Evolutionary conservation across 2,113 vertebrate genomes (phyloP), one percentile per base, ranked within the genome.

Genomic region (Anolis sagrei): DNA sequence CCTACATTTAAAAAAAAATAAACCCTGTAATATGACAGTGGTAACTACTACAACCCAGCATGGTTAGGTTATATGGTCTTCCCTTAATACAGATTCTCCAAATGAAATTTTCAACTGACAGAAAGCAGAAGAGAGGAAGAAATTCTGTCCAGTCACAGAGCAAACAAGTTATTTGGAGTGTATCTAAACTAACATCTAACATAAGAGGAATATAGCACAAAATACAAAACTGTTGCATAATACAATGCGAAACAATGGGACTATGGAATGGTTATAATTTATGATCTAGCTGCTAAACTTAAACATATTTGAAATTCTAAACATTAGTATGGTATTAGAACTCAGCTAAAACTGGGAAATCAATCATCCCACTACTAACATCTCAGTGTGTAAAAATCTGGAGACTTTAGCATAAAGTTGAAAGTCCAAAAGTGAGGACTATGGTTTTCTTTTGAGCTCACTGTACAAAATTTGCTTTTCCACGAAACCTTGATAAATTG

Each of bases 381-480:
- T 5, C 11, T 73, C 8, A 25, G 2, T 23, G 32, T 7, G 39
- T 81, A 23, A 32, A 25, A 5, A 0, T 0, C 0, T 9, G 66
- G 58, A 58, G 10, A 1, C 32, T 78, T 70, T 36, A 85, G 10
- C 48, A 32, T 0, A 0, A 5, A 76, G 0, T 34, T 75, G 39
- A 3, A 8, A 79, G 36, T 1, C 1, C 21, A 34, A 78, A 86
- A 86, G 88, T 27, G 0, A 90, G 85, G 51, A 86, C 66, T 62
- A 72, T 2, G 69, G 32, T 9, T 27, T 88, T 77, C 83, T 25
- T 54, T 19, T 34, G 9, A 69, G 95, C 95, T 90, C 85, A 91
- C 95, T 87, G 89, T 93, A 95, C 93, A 94, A 89, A 94, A 95
- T 76, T 83, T 87, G 93, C 93, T 96, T 95, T 91, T 93, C 85